Evolutionary conservation across 2,888 invertebrate species (phyloP), one percentile per base, ranked within the genome.

Genomic region (Glyphotaelius pellucidus): DNA sequence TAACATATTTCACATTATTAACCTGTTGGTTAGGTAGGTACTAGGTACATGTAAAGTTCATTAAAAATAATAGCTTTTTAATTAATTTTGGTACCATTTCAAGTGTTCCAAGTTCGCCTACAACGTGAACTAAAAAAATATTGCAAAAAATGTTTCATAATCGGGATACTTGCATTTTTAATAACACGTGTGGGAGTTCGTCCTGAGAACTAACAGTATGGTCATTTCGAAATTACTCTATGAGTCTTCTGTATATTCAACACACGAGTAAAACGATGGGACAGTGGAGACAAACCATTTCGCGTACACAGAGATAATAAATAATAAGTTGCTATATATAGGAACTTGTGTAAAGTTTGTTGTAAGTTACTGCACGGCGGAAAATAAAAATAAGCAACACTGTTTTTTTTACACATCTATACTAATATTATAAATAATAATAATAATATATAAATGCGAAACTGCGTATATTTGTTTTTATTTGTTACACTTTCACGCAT

Each of bases 221-320:
- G 92, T 87, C 90, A 92, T 92, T 93, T 93, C 92, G 86, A 93
- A 93, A 93, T 92, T 93, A 92, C 93, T 92, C 92, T 90, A 91
- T 85, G 89, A 83, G 85, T 85, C 91, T 92, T 92, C n/a, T n/a
- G n/a, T n/a, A n/a, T 87, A 80, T 92, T 89, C 67, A 52, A 92
- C 92, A 90, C 80, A 92, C 90, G 91, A 81, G 85, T 93, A 89
- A 81, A 42, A 91, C 42, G 81, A 90, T 79, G 52, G 30, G 42
- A 7, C 86, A 90, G 90, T 79, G 38, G 9, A n/a, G 25, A 38
- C 67, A 91, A 89, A 89, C 90, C 25, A 19, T 81, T 90, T 80
- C 1, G 4, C 31, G 0, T 80, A 14, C n/a, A 25, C 2, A 80
- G 14, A 15, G 42, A 35, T 30, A 30, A 32, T 86, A 35, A 38